Conservation (phyloP, 2,113 vertebrate species). For the Chiloscyllium plagiosum region DNA sequence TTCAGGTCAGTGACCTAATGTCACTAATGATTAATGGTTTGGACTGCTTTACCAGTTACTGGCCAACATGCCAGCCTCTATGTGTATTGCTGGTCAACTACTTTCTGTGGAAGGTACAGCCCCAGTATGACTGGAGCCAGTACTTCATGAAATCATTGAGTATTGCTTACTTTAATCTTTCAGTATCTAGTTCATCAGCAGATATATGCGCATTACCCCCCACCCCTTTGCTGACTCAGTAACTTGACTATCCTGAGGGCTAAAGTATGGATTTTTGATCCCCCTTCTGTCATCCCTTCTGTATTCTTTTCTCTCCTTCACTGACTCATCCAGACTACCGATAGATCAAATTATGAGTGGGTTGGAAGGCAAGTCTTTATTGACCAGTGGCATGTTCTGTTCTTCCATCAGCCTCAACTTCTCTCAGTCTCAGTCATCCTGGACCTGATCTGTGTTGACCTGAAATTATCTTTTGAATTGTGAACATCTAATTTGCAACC, state of each 20-base stretch:
- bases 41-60: neutral
- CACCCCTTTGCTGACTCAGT: neutral
- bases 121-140: neutral
- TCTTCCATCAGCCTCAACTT: neutral
- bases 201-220: no score
- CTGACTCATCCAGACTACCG: neutral
- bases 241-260: no score
- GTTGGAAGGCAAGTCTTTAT: neutral
- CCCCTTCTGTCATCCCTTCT: neutral
- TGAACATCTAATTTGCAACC: neutral
- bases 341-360: neutral
- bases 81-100: neutral
- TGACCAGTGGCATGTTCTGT: neutral
- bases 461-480: neutral
- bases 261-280: neutral
- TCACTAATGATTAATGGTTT: neutral
- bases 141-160: neutral
- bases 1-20: neutral
- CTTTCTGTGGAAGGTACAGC: neutral
- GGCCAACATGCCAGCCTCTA: neutral
- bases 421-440: neutral
- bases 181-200: neutral
- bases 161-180: neutral
- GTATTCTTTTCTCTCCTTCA: neutral
- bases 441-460: neutral